Base-by-base conservation (phyloP, 2,113 vertebrate species). In the Calyptommatus sinebrachiatus region DNA sequence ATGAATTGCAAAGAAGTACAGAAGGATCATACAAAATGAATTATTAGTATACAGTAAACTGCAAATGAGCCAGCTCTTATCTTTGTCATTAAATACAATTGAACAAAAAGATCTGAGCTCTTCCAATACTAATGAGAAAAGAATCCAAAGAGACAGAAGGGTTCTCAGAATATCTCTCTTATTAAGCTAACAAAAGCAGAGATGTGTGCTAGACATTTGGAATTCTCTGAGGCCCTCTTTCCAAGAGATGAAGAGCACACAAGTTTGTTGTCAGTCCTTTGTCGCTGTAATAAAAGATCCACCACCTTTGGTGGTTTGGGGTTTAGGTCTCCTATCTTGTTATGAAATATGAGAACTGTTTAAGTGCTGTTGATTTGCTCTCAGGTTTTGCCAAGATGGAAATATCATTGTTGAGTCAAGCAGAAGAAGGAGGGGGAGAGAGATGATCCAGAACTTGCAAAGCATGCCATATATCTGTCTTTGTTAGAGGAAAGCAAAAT, bases 401-500 rank as follows among this genome's bases (percentile, higher is more conserved):
- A 92, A 88, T 81, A 79, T 8, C 63, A 61, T 77, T 92, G 87
- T 86, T 86, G 79, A 92, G 86, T 45, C 2, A 45, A 87, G 66
- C 22, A 73, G 65, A 73, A 7, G 29, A 16, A 1, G 22, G 24
- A 9, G n/a, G 22, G 48, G 35, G 18, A 22, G 28, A 2, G 29
- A 4, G 21, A 21, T 81, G 90, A 63, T 31, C 24, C 53, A 69
- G 85, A 84, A 85, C 75, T 93, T 76, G 85, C 74, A 75, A 88
- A 76, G 2, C 90, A 80, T 1, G 7, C 77, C 72, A 85, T 63
- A 80, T 82, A 88, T 89, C 80, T 90, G 77, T 84, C 88, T 91
- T 88, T 87, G 83, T 90, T 88, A 84, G 28, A 85, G 77, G 88
- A 71, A 81, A 87, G 80, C 92, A 89, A 90, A 90, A 86, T 89